A percentile compares a stretch with the other conserved stretches of the same genome.
phyloP scores from a whole-genome alignment of 1,140 invertebrate species.

The Sitodiplosis mosellana region DNA sequence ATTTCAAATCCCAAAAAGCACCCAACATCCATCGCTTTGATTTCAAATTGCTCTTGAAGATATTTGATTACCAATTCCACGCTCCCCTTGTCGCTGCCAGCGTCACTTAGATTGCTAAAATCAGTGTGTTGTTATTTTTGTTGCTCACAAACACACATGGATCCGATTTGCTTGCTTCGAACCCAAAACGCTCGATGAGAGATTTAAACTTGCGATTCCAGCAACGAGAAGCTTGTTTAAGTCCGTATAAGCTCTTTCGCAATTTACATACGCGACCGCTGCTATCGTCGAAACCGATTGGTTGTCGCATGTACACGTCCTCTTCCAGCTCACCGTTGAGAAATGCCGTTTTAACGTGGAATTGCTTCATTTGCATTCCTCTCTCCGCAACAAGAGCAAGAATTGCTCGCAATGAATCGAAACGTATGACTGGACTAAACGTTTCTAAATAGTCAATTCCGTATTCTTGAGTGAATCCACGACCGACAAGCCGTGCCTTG shows the following conservation, averaged over 20 bases:
- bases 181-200: constrained; percentile 10
- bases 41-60: constrained; percentile 13
- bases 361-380: constrained; percentile 11
- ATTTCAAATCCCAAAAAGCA: constrained; percentile 18
- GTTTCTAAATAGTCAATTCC: constrained; percentile 23
- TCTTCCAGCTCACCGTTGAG: constrained; percentile 24
- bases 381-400: constrained; percentile 11
- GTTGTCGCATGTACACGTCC: constrained; percentile 24
- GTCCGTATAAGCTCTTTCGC: constrained; percentile 6
- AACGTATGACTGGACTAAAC: constrained; percentile 17
- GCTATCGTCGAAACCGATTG: constrained; percentile 16
- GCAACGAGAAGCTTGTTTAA: constrained; percentile 9
- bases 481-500: constrained; percentile 24
- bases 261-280: constrained; percentile 7
- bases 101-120: constrained; percentile 10
- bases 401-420: constrained; percentile 10
- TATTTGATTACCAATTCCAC: constrained; percentile 11
- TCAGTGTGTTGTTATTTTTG: constrained; percentile 7
- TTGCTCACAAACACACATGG: constrained; percentile 12
- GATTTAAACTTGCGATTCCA: constrained; percentile 14
- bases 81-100: constrained; percentile 7
- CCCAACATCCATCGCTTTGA: constrained; percentile 7
- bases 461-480: constrained; percentile 18
- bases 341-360: constrained; percentile 26
- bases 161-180: constrained; percentile 10